phyloP scores from a whole-genome alignment of 2,888 invertebrate genomes.

The Eristalis intricaria region DNA sequence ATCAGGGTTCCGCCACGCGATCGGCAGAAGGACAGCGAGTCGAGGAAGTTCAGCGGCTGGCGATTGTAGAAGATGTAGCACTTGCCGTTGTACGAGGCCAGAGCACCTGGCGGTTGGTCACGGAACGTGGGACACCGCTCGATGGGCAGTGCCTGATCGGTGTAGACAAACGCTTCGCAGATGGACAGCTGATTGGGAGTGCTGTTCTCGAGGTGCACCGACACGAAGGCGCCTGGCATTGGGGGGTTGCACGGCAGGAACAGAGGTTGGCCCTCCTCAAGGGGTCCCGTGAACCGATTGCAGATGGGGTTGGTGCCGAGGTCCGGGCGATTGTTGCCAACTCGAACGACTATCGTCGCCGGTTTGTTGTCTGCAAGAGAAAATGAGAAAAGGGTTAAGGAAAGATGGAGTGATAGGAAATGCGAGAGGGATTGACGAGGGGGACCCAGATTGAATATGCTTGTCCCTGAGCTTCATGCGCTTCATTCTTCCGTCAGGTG shows the following conservation, averaged over 20 bases:
- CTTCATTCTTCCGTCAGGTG: too few species aligned
- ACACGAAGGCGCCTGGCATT: constrained; percentile 97
- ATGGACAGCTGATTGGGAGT: constrained; percentile 90
- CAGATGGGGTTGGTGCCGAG: constrained; percentile 95
- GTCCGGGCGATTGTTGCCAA: constrained; percentile 96
- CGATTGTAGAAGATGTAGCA: constrained; percentile 96
- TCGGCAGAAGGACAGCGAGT: constrained; percentile 90
- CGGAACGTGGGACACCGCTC: constrained; percentile 96
- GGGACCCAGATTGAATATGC: too few species aligned
- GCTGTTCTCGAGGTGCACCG: constrained; percentile 92
- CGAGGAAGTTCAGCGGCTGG: constrained; percentile 90
- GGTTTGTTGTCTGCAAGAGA: constrained; percentile 85
- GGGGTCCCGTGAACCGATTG: constrained; percentile 92
- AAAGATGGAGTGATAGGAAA: neutral
- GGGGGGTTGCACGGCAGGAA: constrained; percentile 97
- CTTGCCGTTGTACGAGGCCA: constrained; percentile 96
- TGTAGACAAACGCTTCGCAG: constrained; percentile 96
- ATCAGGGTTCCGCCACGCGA: constrained; percentile 92
- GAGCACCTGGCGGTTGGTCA: constrained; percentile 95
- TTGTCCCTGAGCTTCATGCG: too few species aligned
- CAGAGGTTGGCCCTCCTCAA: constrained; percentile 94
- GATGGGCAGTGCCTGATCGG: constrained; percentile 94
- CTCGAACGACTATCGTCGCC: constrained; percentile 93
- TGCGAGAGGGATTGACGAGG: neutral
- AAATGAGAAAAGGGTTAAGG: too few species aligned